A percentile compares a stretch with the other conserved stretches of the same genome.
Conservation (phyloP, 2,888 invertebrate species). For the Patella caerulea region DNA sequence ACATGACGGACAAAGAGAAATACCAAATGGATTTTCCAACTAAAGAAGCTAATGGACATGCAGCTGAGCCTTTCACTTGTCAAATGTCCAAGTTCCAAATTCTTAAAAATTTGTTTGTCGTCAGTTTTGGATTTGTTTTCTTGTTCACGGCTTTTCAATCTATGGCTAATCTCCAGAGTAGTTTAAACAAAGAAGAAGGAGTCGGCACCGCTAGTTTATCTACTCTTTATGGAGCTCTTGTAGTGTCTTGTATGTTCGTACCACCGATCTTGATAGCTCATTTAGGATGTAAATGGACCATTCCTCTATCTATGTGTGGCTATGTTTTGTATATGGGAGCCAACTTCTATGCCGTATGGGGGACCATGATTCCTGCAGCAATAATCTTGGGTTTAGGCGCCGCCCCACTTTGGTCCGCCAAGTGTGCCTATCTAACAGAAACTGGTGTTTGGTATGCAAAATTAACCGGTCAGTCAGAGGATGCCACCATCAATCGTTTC, state of each 20-base stretch:
- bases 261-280: conserved; percentile 50
- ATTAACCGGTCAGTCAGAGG: conserved; percentile 81
- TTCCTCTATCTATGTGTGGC: conserved; percentile 91
- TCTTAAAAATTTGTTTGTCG: conserved; percentile 89
- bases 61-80: not conserved
- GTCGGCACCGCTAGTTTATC: conserved; percentile 90
- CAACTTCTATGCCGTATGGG: conserved; percentile 90
- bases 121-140: conserved; percentile 94
- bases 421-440: conserved; percentile 92
- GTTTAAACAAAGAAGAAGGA: conserved; percentile 90
- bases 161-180: conserved; percentile 91
- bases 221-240: conserved; percentile 91
- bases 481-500: conserved; percentile 94
- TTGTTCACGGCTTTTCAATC: conserved; percentile 96
- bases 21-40: not conserved
- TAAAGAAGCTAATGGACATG: not conserved
- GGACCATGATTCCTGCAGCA: conserved; percentile 83
- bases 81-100: conserved; percentile 75
- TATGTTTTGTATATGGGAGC: conserved; percentile 95
- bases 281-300: conserved; percentile 96
- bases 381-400: conserved; percentile 95
- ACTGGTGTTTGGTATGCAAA: conserved; percentile 90
- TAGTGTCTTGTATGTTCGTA: conserved; percentile 92
- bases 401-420: conserved; percentile 99
- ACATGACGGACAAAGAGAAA: not conserved